Evolutionary conservation across 2,113 vertebrate species (phyloP).

Genomic region (Thryonomys swinderianus): DNA sequence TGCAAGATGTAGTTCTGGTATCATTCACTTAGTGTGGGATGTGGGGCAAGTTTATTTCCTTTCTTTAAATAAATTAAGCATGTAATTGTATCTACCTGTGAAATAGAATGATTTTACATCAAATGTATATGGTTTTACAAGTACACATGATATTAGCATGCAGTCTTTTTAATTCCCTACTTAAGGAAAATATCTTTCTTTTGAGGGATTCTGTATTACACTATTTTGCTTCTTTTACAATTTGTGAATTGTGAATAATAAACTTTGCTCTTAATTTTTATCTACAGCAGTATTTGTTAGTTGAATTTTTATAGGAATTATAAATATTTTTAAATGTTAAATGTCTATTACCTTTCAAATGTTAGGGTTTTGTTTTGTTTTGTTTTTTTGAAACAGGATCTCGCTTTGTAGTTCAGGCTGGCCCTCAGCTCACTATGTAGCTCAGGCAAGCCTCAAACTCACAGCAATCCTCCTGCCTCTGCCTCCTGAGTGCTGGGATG

Average conservation of each 20-base stretch:
- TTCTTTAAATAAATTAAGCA: background rate
- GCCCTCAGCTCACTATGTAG: no score
- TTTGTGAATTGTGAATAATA: constrained; percentile 46
- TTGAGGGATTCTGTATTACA: background rate
- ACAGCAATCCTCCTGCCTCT: no score
- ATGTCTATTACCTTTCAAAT: background rate
- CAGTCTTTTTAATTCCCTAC: background rate
- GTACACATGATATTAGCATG: background rate
- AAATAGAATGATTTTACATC: background rate
- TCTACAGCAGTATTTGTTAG: background rate
- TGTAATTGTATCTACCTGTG: background rate
- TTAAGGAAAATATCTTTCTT: background rate
- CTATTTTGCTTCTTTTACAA: constrained; percentile 1
- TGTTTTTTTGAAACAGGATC: no score
- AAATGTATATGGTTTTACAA: background rate
- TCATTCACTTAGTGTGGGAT: background rate
- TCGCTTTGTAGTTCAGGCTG: no score
- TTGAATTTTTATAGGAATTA: constrained; percentile 37
- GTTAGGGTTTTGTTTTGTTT: no score
- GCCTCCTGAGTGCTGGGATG: no score
- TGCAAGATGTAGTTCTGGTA: background rate
- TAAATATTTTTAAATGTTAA: constrained; percentile 14
- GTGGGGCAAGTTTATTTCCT: background rate
- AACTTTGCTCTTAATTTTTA: constrained; percentile 14
- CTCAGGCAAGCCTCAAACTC: no score